These are phyloP conservation scores for Limnephilus auricula DNA, from an alignment of 2,888 invertebrate genomes.

Conservation along the genomic window DNA sequence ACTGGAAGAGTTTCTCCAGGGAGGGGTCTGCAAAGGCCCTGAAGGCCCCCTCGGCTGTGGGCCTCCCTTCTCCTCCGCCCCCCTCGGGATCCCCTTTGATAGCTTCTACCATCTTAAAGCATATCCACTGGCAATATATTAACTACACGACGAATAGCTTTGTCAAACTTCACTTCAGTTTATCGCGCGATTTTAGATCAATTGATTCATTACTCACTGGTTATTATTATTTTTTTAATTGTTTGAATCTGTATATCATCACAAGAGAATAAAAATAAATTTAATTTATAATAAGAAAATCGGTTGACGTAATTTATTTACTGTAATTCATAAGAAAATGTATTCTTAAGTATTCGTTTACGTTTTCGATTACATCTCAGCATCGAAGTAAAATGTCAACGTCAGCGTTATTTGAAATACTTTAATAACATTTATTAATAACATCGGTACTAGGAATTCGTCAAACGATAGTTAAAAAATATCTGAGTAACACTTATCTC, in stretches of 20 bases:
- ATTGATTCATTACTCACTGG: not conserved
- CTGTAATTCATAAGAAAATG: not conserved
- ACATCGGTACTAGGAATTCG: too few relatives aligned
- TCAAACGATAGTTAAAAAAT: too few relatives aligned
- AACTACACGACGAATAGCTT: not conserved
- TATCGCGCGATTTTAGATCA: not conserved
- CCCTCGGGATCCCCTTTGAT: conserved; percentile 68
- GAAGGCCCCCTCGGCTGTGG: conserved; percentile 61
- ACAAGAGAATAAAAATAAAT: not conserved
- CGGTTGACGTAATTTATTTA: not conserved
- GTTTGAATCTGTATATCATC: not conserved
- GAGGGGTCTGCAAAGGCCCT: conserved; percentile 80
- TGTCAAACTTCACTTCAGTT: conserved; percentile 17
- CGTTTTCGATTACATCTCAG: not conserved
- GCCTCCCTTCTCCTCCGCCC: conserved; percentile 78
- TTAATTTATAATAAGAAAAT: not conserved
- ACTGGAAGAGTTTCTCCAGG: conserved; percentile 84
- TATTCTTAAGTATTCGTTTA: not conserved
- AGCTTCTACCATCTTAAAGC: conserved; percentile 49
- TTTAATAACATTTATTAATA: too few relatives aligned
- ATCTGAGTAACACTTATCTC: too few relatives aligned
- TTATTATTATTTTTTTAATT: not conserved
- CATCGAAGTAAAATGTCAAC: too few relatives aligned
- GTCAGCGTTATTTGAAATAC: too few relatives aligned
- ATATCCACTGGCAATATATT: not conserved